Percentiles rank a stretch among this genome's conserved stretches.
phyloP scores from a whole-genome alignment of 2,113 vertebrate genomes.

The Grammomys dolichurus region DNA sequence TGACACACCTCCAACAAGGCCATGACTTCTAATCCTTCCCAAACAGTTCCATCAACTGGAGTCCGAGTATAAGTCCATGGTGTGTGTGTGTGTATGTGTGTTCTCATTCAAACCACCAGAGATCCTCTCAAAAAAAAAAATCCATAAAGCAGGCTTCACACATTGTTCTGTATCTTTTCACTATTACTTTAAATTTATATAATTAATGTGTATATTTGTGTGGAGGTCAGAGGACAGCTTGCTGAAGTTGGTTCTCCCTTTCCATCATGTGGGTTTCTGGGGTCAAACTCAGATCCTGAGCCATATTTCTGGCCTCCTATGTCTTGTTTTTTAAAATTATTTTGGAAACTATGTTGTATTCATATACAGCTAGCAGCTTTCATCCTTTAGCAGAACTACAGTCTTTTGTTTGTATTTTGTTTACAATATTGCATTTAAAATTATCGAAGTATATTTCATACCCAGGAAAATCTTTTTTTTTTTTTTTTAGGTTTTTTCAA shows the following conservation, averaged over 20 bases:
- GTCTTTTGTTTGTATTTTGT: background rate
- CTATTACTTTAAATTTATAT: background rate
- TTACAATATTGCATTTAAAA: background rate
- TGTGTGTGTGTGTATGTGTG: too few relatives aligned
- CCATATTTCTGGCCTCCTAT: background rate
- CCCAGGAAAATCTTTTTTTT: background rate
- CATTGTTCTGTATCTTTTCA: background rate
- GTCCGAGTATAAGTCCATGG: background rate
- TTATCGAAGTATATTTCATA: too few relatives aligned
- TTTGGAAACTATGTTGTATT: background rate
- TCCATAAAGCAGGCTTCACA: background rate
- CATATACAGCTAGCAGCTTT: background rate
- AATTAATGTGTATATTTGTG: background rate
- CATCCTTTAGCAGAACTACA: background rate
- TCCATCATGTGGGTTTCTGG: background rate
- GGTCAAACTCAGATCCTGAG: background rate
- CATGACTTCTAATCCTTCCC: background rate
- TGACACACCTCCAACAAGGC: background rate
- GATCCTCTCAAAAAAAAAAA: background rate
- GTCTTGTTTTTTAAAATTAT: background rate
- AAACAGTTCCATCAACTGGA: background rate
- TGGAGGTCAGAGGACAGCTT: background rate
- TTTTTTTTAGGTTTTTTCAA: too few relatives aligned
- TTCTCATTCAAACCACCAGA: background rate
- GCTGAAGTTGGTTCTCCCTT: background rate